A percentile compares a stretch with the other conserved stretches of the same genome.
Evolutionary conservation across 2,113 vertebrate genomes (phyloP).

Genomic region (Gallinago undulata): DNA sequence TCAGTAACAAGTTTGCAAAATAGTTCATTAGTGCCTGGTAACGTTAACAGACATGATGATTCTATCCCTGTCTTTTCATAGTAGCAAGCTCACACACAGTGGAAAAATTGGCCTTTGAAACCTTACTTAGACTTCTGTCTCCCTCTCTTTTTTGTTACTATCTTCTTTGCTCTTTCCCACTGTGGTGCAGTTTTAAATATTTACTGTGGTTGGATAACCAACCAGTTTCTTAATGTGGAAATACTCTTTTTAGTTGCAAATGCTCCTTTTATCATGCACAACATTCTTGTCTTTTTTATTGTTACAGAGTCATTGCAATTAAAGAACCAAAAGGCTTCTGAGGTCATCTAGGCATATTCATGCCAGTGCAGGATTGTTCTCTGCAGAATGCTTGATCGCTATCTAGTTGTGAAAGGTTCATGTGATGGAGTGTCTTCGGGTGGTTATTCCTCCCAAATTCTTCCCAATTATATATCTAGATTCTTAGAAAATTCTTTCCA

Average conservation of each 20-base stretch:
- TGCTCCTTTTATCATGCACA: slow-evolving; percentile 35
- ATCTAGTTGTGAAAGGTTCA: background rate
- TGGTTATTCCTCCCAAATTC: background rate
- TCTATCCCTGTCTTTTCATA: background rate
- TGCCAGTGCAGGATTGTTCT: background rate
- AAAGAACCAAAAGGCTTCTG: slow-evolving; percentile 16
- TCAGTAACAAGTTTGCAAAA: background rate
- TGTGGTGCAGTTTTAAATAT: background rate
- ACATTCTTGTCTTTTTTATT: slow-evolving; percentile 30
- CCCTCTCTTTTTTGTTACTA: background rate
- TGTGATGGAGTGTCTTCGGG: background rate
- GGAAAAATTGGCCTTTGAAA: background rate
- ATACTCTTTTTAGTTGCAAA: slow-evolving; percentile 45
- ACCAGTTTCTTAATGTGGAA: slow-evolving; percentile 28
- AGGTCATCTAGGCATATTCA: background rate
- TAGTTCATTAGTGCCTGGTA: background rate
- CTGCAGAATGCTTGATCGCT: background rate
- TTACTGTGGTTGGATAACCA: background rate
- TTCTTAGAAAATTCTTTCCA: background rate
- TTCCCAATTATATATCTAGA: background rate
- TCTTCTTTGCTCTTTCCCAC: background rate
- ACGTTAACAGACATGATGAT: background rate
- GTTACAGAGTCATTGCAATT: slow-evolving; percentile 5
- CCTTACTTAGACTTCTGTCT: background rate
- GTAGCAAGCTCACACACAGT: background rate